Conservation (phyloP, 2,113 vertebrate species). For the Chionomys nivalis region DNA sequence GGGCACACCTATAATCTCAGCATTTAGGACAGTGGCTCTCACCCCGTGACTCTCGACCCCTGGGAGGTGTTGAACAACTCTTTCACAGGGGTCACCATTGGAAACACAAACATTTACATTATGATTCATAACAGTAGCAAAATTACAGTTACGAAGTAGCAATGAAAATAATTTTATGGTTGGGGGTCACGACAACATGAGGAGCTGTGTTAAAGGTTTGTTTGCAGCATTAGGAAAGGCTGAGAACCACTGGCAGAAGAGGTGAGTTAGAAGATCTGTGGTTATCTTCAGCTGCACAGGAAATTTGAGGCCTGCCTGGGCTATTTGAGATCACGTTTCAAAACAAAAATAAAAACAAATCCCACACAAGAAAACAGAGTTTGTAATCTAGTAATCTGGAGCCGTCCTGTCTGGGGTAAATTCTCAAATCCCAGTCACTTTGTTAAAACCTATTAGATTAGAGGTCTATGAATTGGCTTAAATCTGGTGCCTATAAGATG, state of each 20-base stretch:
- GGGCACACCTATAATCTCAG: not conserved
- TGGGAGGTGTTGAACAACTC: not conserved
- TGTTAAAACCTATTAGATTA: constrained; percentile 8
- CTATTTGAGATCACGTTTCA: not conserved
- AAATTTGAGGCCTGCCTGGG: not conserved
- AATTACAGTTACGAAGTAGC: not conserved
- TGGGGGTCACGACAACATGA: not conserved
- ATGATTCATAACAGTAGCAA: not conserved
- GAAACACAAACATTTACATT: not conserved
- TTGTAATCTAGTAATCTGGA: not conserved
- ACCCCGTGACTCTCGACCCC: not conserved
- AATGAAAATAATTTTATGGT: not conserved
- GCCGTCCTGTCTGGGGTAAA: not conserved
- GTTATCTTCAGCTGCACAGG: not conserved
- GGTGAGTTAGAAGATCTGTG: not conserved
- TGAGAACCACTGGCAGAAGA: not conserved
- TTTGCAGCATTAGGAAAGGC: not conserved
- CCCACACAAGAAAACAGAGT: not conserved
- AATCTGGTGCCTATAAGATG: not conserved
- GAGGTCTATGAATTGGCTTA: not conserved
- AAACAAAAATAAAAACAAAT: not conserved
- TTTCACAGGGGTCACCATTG: not conserved
- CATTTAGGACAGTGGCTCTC: not conserved
- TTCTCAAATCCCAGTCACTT: not conserved
- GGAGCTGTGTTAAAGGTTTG: not conserved